Base-by-base conservation (phyloP, 2,113 vertebrate species). In the Tyrannus savana region DNA sequence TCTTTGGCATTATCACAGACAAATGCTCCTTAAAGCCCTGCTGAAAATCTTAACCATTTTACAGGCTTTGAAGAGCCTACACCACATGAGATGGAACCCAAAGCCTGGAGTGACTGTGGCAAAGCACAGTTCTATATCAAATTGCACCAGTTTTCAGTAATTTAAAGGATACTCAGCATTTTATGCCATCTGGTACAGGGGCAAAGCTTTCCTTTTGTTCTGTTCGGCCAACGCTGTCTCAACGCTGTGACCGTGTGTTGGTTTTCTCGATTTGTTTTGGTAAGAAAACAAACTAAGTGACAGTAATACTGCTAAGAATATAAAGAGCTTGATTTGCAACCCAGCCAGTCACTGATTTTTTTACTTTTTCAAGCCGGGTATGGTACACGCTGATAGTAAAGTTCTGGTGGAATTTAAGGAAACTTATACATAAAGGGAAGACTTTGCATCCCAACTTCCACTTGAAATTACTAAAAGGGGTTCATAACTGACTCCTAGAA, bases 1-100 rank as follows among this genome's bases (percentile, higher is more conserved):
- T 67, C 86, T 94, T 85, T 62, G 93, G 77, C 90, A 69, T 49
- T 89, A 89, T 80, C 91, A 89, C 41, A 91, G 90, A 80, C 84
- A 97, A 95, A 90, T 47, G 53, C 76, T 85, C 79, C 95, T 33
- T 73, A 77, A 85, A 87, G 55, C 55, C 62, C 72, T 76, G 55
- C 47, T 76, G 82, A 87, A 93, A 97, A 90, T 52, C 33, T 76
- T 78, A 83, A 93, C 87, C 42, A 87, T 59, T 72, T 35, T 74
- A 74, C 8, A 84, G 75, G 41, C 56, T 90, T 87, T 89, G 74
- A 82, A 89, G 35, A 90, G 47, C 50, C 80, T 28, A 75, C 19
- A 49, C 31, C 50, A 69, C 19, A 50, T 7, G 41, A 74, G 66
- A 47, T 39, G 62, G 62, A 95, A 79, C 19, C 24, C 81, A 79